Evolutionary conservation across 2,113 vertebrate species (phyloP), one percentile per base, ranked within the genome.

Genomic region (Andinoacara biseriatus): DNA sequence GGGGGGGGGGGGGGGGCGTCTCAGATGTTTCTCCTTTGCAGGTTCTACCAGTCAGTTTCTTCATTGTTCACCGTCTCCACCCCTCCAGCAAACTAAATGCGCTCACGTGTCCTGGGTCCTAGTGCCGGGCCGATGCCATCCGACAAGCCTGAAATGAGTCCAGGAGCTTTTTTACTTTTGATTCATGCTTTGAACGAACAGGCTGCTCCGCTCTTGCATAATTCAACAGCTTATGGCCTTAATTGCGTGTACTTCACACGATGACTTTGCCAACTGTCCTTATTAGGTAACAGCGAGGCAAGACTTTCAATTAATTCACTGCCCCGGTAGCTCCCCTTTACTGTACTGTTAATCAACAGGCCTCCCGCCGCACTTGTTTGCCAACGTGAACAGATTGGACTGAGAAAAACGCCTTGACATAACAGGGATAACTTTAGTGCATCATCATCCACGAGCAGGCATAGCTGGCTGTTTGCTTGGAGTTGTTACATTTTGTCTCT

Each of bases 31-130:
- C 75, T 89, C 84, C 86, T 91, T 58, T 82, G 56, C 89, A 90
- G 82, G 86, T 93, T 89, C 82, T 82, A 87, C 88, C 89, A 93
- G 84, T 87, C 85, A 86, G 85, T 75, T 93, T 87, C 86, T 86
- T 91, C 90, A 93, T 94, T 94, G 94, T 94, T 94, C 88, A 61
- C 84, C 82, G 92, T 93, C 93, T 93, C 93, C 94, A 90, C 94
- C 92, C 92, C 91, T 92, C 92, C 84, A 89, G 91, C 80, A 79
- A 87, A 88, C 59, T 78, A 89, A 38, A 87, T 77, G 56, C 77
- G 22, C 92, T 90, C 93, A 92, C 94, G 90, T 93, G 91, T 87
- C 22, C 93, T 63, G 87, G 94, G 94, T 95, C 95, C 95, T 95
- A 95, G 94, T 76, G 95, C 95, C 94, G 24, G 87, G 9, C 26